phyloP scores from a whole-genome alignment of 64 coral and sea anemone genomes.

The Dendrophyllia cribrosa region DNA sequence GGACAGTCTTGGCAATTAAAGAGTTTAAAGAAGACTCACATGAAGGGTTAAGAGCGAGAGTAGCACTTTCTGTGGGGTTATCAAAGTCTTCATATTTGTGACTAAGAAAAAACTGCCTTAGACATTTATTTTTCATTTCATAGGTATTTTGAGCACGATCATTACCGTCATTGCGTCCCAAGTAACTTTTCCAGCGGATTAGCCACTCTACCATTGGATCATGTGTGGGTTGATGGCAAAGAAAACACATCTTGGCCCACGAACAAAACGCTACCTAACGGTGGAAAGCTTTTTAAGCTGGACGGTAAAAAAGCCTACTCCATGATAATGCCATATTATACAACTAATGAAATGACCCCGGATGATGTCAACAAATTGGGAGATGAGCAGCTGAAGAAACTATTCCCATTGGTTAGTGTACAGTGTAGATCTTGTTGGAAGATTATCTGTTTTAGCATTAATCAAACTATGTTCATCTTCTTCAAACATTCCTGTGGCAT shows the following conservation, averaged over 20 bases:
- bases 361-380: constrained; percentile 67
- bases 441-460: no score
- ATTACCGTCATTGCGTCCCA: constrained; percentile 86
- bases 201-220: constrained; percentile 71
- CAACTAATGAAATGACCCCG: constrained; percentile 70
- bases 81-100: no score
- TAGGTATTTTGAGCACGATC: constrained; percentile 83
- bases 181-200: constrained; percentile 94
- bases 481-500: no score
- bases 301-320: constrained; percentile 74
- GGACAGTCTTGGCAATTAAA: no score
- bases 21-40: no score
- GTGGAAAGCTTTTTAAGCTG: constrained; percentile 35
- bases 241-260: constrained; percentile 56
- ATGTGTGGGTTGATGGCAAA: constrained; percentile 81
- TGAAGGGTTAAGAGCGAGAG: no score
- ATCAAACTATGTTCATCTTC: no score
- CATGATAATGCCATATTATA: constrained; percentile 83
- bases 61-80: no score
- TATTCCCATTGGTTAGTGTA: constrained; percentile 73
- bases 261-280: constrained; percentile 60
- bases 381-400: constrained; percentile 24
- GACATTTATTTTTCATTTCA: not conserved
- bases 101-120: no score
- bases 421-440: not conserved